Percentiles rank a stretch among this genome's conserved stretches.
Evolutionary conservation across 2,113 vertebrate genomes (phyloP).

Genomic region (Hippotragus niger): DNA sequence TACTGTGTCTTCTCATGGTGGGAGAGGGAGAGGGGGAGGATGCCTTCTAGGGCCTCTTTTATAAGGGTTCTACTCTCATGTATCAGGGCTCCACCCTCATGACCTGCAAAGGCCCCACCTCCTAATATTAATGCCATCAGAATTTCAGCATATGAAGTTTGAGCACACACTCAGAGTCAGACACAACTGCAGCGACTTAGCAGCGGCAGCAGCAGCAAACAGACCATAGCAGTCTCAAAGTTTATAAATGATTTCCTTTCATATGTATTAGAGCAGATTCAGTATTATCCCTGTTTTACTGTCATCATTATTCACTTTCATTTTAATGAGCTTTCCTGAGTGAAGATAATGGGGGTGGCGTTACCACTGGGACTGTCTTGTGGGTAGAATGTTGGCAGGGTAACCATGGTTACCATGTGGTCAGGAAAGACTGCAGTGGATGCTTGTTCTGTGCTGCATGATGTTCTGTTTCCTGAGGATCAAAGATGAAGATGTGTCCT

Average conservation of each 20-base stretch:
- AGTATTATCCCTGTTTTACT: background rate
- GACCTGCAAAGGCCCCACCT: background rate
- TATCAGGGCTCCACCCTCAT: background rate
- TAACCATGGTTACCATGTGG: background rate
- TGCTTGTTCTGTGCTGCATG: background rate
- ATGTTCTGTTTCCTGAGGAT: background rate
- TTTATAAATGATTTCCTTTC: background rate
- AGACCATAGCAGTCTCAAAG: background rate
- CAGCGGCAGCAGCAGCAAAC: no score
- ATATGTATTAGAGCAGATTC: background rate
- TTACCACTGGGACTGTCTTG: background rate
- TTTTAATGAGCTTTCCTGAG: background rate
- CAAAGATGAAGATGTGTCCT: background rate
- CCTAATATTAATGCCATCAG: background rate
- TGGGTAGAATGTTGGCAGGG: background rate
- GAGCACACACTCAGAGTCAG: no score
- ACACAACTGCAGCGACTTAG: rapidly evolving
- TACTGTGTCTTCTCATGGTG: background rate
- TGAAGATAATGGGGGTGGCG: background rate
- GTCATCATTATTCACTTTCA: background rate
- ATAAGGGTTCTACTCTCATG: background rate
- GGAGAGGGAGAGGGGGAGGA: background rate
- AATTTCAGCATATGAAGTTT: background rate
- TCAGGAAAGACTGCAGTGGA: background rate
- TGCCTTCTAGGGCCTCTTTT: background rate